Evolutionary conservation across 2,113 vertebrate genomes (phyloP), one percentile per base, ranked within the genome.

Genomic region (Hippocampus barbouri): DNA sequence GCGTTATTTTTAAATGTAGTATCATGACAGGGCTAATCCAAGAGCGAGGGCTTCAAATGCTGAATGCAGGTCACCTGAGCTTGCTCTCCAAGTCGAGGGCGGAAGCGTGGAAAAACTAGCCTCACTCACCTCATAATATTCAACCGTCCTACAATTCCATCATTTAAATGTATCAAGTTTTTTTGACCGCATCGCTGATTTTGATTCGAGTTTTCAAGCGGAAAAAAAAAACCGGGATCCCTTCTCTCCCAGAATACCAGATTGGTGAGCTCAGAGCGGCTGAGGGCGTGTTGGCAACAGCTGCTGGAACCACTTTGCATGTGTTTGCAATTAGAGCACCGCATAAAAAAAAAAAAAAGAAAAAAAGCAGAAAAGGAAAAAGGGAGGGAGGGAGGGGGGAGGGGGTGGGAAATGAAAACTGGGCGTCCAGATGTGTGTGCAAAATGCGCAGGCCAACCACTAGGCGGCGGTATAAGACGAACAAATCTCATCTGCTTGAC

Each of bases 291-390:
- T 90, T 94, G 93, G 90, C 90, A 92, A 66, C 65, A 53, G 82
- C 64, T 49, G 91, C 10, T 92, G 95, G 96, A 91, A 91, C 87
- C 85, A 86, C 79, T 77, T 80, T 91, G 25, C 90, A 92, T 92
- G 89, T 93, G 92, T 89, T 92, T 92, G 82, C 74, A 85, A 92
- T 93, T 90, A 91, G 70, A 69, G 64, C 66, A 69, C 71, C 41
- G 74, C 74, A 71, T 80, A 74, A 68, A 67, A 61, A 59, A 40
- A 67, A 43, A 16, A 59, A n/a, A n/a, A n/a, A n/a, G n/a, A 70
- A 79, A 79, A 80, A 64, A 86, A 43, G 66, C 43, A 30, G 71
- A 69, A 51, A 68, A 51, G 38, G 71, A 64, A 63, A 65, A 5
- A 15, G 25, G 51, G 23, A 38, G 15, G 60, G 60, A 25, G 25